phyloP scores from a whole-genome alignment of 2,113 vertebrate species.

The Percina caprodes region DNA sequence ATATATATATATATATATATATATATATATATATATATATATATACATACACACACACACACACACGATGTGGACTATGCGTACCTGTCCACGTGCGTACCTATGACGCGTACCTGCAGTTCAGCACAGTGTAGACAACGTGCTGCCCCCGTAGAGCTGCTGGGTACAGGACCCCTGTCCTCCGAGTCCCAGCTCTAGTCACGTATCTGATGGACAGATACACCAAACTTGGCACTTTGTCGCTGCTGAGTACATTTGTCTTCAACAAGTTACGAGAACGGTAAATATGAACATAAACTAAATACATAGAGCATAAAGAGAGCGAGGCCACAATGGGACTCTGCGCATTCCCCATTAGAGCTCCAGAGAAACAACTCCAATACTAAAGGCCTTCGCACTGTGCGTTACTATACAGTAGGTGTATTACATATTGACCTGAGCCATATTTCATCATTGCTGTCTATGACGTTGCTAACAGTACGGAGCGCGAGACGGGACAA shows the following conservation, averaged over 20 bases:
- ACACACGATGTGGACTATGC: too few species aligned
- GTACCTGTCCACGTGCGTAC: too few species aligned
- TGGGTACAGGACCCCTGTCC: slow-evolving; percentile 32
- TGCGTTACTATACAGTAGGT: rapidly evolving
- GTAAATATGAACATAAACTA: slow-evolving; percentile 67
- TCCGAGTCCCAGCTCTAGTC: slow-evolving; percentile 39
- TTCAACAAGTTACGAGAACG: slow-evolving; percentile 51
- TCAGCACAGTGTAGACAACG: slow-evolving; percentile 51
- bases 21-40: too few species aligned
- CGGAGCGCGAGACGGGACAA: slow-evolving; percentile 33
- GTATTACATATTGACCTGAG: too few species aligned
- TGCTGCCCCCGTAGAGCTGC: background rate
- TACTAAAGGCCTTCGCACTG: background rate
- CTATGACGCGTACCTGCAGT: slow-evolving; percentile 67
- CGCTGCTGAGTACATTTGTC: slow-evolving; percentile 26
- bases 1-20: too few species aligned
- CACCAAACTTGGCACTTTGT: slow-evolving; percentile 47
- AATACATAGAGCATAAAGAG: slow-evolving; percentile 26
- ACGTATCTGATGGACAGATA: slow-evolving; percentile 64
- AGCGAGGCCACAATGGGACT: background rate
- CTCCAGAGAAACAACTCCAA: rapidly evolving
- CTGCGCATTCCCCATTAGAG: slow-evolving; percentile 46
- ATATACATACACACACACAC: too few species aligned
- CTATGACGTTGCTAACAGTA: background rate
- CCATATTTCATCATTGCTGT: too few species aligned